Evolutionary conservation across 2,797 vertebrate species (phyloP), one percentile per base, ranked within the genome.

Genomic region (Epinephelus coioides): DNA sequence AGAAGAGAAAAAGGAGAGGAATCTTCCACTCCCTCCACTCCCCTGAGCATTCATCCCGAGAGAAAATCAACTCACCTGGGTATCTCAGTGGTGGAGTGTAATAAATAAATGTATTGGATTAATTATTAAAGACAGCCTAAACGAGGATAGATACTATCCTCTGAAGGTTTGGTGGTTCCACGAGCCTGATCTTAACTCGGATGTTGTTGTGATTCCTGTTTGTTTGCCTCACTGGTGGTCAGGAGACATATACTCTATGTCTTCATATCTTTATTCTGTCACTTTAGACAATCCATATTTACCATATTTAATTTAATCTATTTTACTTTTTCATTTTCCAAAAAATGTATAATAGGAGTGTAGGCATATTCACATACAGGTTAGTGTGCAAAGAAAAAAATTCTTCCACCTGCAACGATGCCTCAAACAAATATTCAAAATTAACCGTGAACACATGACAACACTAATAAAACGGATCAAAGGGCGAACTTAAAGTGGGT

Each of bases 41-140:
- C 87, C 86, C 69, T 69, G 86, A 89, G 88, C 84, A 54, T 67
- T 49, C 70, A 59, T 92, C 92, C 90, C 93, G 1, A 72, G 93
- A 93, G 93, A 77, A 86, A 53, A 77, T 81, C 81, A 92, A 83
- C 90, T 94, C 94, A 95, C 94, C 92, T 93, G 91, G 93, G 93
- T 93, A 86, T 93, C 80, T 90, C 78, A 44, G 54, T 78, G 85
- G 79, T 62, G 81, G 83, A 89, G 72, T 83, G 89, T 74, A 86
- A 94, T 94, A 95, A 94, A 95, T 93, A 94, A 88, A 94, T 90
- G 86, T 78, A 90, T 87, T 43, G 69, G 81, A 87, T 95, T 95
- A 91, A 95, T 95, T 92, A 95, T 94, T 95, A 89, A 95, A 94
- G 87, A 92, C 90, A 90, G 92, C 93, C 91, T 93, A 92, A 95